Evolutionary conservation across 2,888 invertebrate genomes (phyloP), one percentile per base, ranked within the genome.

Genomic region (Metellina segmentata): DNA sequence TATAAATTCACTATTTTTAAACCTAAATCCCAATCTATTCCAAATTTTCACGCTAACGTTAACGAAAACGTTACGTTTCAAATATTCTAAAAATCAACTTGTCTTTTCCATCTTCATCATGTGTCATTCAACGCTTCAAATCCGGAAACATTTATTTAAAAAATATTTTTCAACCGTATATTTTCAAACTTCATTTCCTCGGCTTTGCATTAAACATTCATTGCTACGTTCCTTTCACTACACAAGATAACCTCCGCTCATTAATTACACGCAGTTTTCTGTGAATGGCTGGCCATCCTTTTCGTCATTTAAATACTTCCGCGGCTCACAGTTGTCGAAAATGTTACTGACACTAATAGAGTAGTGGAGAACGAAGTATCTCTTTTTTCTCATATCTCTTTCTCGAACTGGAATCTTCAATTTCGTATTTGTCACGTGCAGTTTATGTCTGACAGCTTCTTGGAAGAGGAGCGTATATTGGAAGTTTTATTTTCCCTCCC

Each of bases 341-440:
- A 11, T 61, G 61, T 61, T 61, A 7, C 16, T 61, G 61, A 61
- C 9, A 61, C 61, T 61, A 8, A 61, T 61, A 61, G 61, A 61
- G 61, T 16, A 9, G 7, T 61, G 61, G 61, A 61, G 16, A 61
- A 61, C 34, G 61, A 61, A 61, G 13, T 61, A 16, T 61, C 16
- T 61, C 61, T 61, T 16, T 61, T 16, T 61, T 61, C 61, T 11
- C 5, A 61, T 61, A 16, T 61, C 61, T 61, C 61, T 16, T 16
- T 9, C 16, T 16, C 61, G 9, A 11, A 11, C 61, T 9, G 61
- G 6, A 11, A 11, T 61, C 61, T 61, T 61, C 61, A 61, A 61
- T 61, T 61, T 61, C 61, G 61, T 61, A 61, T 61, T 61, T 61
- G 61, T 61, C 61, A 61, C 61, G 61, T 61, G 61, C 61, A 61